Base-by-base conservation (phyloP, 2,888 invertebrate species). In the Steinernema hermaphroditum region DNA sequence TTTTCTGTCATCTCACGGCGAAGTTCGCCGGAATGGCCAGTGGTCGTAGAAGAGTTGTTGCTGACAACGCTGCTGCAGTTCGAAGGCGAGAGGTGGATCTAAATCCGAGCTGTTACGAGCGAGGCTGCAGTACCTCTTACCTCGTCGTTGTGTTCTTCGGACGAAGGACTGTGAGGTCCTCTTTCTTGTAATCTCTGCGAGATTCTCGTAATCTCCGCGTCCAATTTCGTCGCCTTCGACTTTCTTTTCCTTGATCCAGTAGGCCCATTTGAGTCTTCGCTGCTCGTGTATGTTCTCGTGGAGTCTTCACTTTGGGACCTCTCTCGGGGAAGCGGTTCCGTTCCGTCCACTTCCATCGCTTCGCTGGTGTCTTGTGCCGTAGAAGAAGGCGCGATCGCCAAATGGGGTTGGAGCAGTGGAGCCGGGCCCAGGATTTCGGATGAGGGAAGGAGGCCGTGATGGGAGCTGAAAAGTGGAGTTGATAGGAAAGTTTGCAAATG, bases 161-260 rank as follows among this genome's bases (percentile, higher is more conserved):
- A 74, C 72, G 73, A 73, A 54, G 83, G 82, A 27, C 74, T 62
- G 4, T 8, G 29, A 29, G 62, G 62, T 16, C 62, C 16, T 14
- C 62, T 22, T 34, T 62, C 79, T 37, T 76, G 81, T 46, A 84
- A 76, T 8, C 76, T 49, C 37, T 74, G 77, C 8, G 80, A 77
- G 71, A 86, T 83, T 43, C 82, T 79, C n/a, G n/a, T n/a, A n/a
- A n/a, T n/a, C n/a, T n/a, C n/a, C n/a, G n/a, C n/a, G 77, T 94
- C 93, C 71, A 94, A 16, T 82, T 93, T 93, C 82, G 91, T 91
- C 0, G 94, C 93, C 69, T 92, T 92, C 0, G 94, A 94, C 88
- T 95, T 96, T 80, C 95, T 91, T 27, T 94, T 91, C 81, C 91
- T 91, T 9, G 71, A 43, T 19, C 72, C 68, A 14, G 24, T 34